phyloP scores from a whole-genome alignment of 1,140 invertebrate genomes.

The Papilio dardanus region DNA sequence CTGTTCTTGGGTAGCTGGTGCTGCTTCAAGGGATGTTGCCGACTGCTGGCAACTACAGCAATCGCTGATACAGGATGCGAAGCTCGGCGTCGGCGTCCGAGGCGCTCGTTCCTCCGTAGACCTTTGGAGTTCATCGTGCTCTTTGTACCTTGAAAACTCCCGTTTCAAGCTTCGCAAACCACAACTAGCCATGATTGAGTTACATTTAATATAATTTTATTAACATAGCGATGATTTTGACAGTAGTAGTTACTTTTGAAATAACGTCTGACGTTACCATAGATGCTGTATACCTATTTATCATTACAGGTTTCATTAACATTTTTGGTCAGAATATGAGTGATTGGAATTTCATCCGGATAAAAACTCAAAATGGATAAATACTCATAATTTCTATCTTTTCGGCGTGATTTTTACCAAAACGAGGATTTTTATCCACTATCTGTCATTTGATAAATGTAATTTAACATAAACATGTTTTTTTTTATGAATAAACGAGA shows the following conservation, averaged over 20 bases:
- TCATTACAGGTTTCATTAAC: background rate
- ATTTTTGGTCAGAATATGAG: background rate
- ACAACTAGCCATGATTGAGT: background rate
- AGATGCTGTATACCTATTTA: background rate
- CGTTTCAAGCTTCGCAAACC: constrained; percentile 8
- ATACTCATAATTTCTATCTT: too few relatives aligned
- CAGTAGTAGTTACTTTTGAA: background rate
- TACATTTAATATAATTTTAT: constrained; percentile 8
- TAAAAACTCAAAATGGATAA: too few relatives aligned
- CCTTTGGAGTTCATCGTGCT: background rate
- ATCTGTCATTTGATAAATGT: too few relatives aligned
- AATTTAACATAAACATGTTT: too few relatives aligned
- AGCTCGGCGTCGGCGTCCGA: constrained; percentile 8
- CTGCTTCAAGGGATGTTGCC: background rate
- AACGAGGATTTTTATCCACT: too few relatives aligned
- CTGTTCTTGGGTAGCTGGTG: background rate
- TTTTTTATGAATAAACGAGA: too few relatives aligned
- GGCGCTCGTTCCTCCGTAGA: background rate
- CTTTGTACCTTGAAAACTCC: constrained; percentile 11
- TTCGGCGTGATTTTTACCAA: too few relatives aligned
- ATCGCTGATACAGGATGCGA: background rate
- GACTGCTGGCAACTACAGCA: background rate
- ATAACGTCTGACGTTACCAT: background rate
- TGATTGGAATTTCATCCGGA: too few relatives aligned
- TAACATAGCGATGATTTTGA: constrained; percentile 1